phyloP scores from a whole-genome alignment of 2,113 vertebrate genomes.

The Cervus canadensis region DNA sequence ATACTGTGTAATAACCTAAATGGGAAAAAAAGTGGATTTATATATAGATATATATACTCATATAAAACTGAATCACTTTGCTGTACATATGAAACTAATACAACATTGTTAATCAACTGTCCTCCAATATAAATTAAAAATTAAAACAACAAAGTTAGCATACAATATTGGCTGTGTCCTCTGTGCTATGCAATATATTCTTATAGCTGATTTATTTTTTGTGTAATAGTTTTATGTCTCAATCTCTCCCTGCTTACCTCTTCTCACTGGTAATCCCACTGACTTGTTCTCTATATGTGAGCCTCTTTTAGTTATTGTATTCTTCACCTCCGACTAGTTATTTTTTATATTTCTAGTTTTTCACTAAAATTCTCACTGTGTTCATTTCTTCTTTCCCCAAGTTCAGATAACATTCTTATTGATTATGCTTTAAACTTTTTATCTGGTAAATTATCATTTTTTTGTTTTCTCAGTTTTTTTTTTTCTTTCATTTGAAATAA shows the following conservation, averaged over 20 bases:
- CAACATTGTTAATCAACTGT: not conserved
- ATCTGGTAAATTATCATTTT: not conserved
- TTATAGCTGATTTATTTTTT: not conserved
- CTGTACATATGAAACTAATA: not conserved
- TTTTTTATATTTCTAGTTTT: not conserved
- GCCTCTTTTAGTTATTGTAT: not conserved
- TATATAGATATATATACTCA: too few species aligned
- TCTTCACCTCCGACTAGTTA: not conserved
- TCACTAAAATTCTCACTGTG: not conserved
- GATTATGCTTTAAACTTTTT: not conserved
- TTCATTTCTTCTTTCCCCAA: not conserved
- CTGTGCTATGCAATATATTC: not conserved
- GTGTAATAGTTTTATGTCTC: not conserved
- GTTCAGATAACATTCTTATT: not conserved
- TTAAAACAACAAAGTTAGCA: not conserved
- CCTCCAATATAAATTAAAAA: not conserved
- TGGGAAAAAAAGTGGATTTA: not conserved
- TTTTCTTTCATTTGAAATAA: not conserved
- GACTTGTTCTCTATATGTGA: not conserved
- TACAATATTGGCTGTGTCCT: not conserved
- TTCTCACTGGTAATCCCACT: not conserved
- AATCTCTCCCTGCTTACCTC: not conserved
- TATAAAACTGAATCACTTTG: not conserved
- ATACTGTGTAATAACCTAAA: not conserved
- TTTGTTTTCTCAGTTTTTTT: not conserved